Base-by-base conservation (phyloP, 2,113 vertebrate species). In the Dunckerocampus dactyliophorus region DNA sequence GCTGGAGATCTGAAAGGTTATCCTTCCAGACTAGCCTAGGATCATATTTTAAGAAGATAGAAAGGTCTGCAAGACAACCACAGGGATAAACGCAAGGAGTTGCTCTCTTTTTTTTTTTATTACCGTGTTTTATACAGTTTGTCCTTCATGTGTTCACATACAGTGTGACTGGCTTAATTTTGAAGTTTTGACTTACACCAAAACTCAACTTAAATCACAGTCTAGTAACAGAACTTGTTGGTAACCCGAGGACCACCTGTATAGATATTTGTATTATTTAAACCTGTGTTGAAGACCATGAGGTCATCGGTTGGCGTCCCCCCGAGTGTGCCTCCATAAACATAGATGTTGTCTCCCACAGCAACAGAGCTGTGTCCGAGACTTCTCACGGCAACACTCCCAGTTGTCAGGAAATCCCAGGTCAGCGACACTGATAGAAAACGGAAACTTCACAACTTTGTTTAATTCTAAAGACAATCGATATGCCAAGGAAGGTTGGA, bases 241-340 rank as follows among this genome's bases (percentile, higher is more conserved):
- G 31, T 34, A 34, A 34, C 31, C 31, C 1, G 31, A 8, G 31
- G 31, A 34, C 15, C 16, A 47, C 7, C 15, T 13, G 37, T n/a
- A 14, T 21, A 10, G 54, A 5, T 34, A 8, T 8, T 67, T 20
- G 1, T 20, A n/a, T 22, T 10, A 22, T 58, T 20, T 16, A 7
- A 15, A 89, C 89, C 87, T 82, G 89, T 88, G 80, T 80, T 92
- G 72, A 92, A 92, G 68, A 91, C 45, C 28, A 88, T 72, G 4
- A 91, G 81, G 62, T 92, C 74, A 62, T 88, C 55, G 0, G 66
- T 79, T 24, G 73, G 65, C 51, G 45, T 78, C 34, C 84, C 75
- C 21, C 58, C 72, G 56, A 80, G 28, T 8, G 58, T 57, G 11
- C 84, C 86, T 75, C 76, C 87, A 28, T 84, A 89, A 9, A 90